Evolutionary conservation across 2,888 invertebrate genomes (phyloP).

Genomic region (Cataglyphis altisquamis): DNA sequence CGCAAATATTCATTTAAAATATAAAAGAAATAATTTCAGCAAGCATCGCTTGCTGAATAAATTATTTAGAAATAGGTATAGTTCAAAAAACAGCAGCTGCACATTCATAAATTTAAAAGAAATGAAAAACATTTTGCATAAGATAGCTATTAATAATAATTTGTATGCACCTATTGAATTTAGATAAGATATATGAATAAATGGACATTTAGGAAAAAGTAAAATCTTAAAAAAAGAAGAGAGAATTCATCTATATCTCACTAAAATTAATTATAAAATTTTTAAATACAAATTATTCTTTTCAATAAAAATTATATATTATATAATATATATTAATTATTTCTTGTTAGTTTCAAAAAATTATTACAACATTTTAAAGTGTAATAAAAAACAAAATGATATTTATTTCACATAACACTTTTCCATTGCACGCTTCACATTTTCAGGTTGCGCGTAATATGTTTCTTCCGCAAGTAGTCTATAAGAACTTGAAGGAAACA

Average conservation of each 20-base stretch:
- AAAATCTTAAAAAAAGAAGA: not conserved
- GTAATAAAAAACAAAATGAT: not conserved
- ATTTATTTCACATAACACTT: not conserved
- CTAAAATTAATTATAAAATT: too few species aligned
- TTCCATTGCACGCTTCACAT: not conserved
- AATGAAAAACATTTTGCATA: not conserved
- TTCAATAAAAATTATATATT: not conserved
- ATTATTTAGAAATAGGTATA: not conserved
- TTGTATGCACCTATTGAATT: not conserved
- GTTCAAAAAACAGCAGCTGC: not conserved
- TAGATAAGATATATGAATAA: not conserved
- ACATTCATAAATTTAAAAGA: not conserved
- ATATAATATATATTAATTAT: not conserved
- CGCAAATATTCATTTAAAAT: not conserved
- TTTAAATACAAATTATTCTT: not conserved
- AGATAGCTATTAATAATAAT: not conserved
- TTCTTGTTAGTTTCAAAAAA: not conserved
- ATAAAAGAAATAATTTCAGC: not conserved
- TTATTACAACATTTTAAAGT: not conserved
- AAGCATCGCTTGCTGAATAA: not conserved
- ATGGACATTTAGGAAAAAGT: not conserved
- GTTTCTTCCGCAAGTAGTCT: not conserved
- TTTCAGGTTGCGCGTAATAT: not conserved
- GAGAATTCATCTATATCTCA: not conserved
- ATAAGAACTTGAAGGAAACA: slow-evolving; percentile 11